Conservation (phyloP, 2,797 vertebrate species). For the Sebastes umbrosus region DNA sequence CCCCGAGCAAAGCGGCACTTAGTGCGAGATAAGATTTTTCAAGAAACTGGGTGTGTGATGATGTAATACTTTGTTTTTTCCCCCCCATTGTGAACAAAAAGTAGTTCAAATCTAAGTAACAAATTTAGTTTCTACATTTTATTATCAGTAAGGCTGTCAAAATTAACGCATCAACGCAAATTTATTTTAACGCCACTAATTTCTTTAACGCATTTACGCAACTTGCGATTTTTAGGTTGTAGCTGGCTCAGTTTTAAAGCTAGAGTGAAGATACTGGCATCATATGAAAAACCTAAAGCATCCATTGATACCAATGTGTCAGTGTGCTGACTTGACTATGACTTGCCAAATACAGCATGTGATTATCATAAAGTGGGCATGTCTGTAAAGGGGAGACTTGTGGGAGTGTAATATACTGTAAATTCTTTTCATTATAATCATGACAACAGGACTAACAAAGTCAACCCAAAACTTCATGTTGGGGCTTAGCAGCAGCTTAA, state of each 20-base stretch:
- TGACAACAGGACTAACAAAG: slow-evolving; percentile 14
- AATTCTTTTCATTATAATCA: slow-evolving; percentile 5
- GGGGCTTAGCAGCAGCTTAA: slow-evolving; percentile 4
- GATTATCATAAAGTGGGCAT: too few relatives aligned
- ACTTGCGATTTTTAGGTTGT: too few relatives aligned
- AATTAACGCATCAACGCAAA: too few relatives aligned
- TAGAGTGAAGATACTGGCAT: too few relatives aligned
- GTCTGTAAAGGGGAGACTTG: too few relatives aligned
- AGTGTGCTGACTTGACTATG: too few relatives aligned
- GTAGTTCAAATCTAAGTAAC: background rate
- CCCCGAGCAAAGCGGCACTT: slow-evolving; percentile 18
- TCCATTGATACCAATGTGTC: too few relatives aligned
- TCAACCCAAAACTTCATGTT: background rate
- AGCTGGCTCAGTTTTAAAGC: too few relatives aligned
- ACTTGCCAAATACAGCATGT: too few relatives aligned
- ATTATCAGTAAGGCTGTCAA: background rate
- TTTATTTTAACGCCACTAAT: too few relatives aligned
- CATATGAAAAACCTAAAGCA: too few relatives aligned
- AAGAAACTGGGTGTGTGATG: slow-evolving; percentile 19
- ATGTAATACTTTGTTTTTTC: background rate
- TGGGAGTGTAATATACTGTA: background rate
- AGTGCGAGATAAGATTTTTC: slow-evolving; percentile 41
- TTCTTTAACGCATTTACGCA: too few relatives aligned
- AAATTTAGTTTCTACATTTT: background rate
- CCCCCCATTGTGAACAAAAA: background rate